Percentiles rank a stretch among this genome's conserved stretches.
phyloP scores from a whole-genome alignment of 2,888 invertebrate genomes.

The Sturmia bella region DNA sequence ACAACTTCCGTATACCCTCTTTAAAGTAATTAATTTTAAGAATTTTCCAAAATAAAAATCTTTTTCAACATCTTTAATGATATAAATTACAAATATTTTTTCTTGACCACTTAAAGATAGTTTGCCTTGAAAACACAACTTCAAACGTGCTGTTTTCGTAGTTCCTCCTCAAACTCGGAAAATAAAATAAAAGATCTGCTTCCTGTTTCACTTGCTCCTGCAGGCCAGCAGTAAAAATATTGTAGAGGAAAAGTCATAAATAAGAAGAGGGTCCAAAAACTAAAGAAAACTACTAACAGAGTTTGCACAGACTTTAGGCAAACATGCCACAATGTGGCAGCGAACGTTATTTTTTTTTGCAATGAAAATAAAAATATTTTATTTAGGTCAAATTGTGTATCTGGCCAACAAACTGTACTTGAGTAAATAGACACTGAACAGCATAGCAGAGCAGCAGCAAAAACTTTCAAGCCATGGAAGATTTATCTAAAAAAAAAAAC shows the following conservation, averaged over 20 bases:
- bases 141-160: conserved; percentile 5
- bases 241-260: conserved; percentile 50
- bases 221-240: conserved; percentile 33
- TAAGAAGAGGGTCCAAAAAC: conserved; percentile 4
- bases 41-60: too few relatives aligned
- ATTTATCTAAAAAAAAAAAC: background rate
- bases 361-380: conserved; percentile 3
- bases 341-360: conserved; percentile 5
- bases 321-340: conserved; percentile 41
- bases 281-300: conserved; percentile 8
- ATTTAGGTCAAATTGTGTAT: conserved; percentile 64
- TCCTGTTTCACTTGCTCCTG: conserved; percentile 24
- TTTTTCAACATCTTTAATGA: too few relatives aligned
- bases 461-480: conserved; percentile 4
- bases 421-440: conserved; percentile 59
- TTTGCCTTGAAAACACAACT: background rate
- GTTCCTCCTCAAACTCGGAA: conserved; percentile 10
- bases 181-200: conserved; percentile 32
- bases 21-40: too few relatives aligned
- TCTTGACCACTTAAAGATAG: background rate
- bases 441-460: conserved; percentile 18
- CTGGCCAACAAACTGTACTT: conserved; percentile 59
- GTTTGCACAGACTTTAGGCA: conserved; percentile 60
- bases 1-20: too few relatives aligned
- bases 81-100: too few relatives aligned